Conservation (phyloP, 2,888 invertebrate species). For the Drosophila tripunctata region DNA sequence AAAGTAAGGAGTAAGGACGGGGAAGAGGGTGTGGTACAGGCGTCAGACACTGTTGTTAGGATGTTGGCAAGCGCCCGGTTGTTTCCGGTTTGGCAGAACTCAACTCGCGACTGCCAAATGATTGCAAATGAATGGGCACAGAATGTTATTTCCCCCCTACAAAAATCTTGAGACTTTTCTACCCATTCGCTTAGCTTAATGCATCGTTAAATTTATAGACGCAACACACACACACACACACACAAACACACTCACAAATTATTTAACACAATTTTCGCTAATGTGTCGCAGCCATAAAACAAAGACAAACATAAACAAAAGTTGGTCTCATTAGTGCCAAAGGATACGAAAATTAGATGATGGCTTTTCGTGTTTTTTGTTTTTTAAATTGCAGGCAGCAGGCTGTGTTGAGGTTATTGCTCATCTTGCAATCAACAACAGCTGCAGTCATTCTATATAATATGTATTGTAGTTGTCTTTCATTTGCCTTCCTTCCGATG, state of each 20-base stretch:
- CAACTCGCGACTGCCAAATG: constrained; percentile 75
- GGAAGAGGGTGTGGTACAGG: too few species aligned
- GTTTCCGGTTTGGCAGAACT: constrained; percentile 70
- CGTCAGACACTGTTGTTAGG: constrained; percentile 34
- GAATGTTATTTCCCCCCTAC: constrained; percentile 8
- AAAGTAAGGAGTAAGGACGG: neutral
- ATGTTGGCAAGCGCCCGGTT: constrained; percentile 71
- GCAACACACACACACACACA: constrained; percentile 15
- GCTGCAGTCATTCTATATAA: neutral
- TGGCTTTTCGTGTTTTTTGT: too few species aligned
- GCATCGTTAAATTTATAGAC: constrained; percentile 77
- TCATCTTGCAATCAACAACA: neutral
- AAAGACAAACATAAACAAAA: constrained; percentile 31
- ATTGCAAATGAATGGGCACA: constrained; percentile 76
- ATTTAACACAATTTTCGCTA: constrained; percentile 71
- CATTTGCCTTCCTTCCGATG: constrained; percentile 6
- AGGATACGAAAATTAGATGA: too few species aligned
- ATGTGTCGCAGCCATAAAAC: constrained; percentile 64
- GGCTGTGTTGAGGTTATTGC: constrained; percentile 14
- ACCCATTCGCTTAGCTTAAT: constrained; percentile 46
- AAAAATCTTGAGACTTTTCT: too few species aligned
- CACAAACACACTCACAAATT: constrained; percentile 48
- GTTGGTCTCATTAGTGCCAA: constrained; percentile 37
- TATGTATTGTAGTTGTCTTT: neutral
- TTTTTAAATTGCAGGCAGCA: too few species aligned